Base-by-base conservation (phyloP, 2,888 invertebrate species). In the Thymelicus lineola region DNA sequence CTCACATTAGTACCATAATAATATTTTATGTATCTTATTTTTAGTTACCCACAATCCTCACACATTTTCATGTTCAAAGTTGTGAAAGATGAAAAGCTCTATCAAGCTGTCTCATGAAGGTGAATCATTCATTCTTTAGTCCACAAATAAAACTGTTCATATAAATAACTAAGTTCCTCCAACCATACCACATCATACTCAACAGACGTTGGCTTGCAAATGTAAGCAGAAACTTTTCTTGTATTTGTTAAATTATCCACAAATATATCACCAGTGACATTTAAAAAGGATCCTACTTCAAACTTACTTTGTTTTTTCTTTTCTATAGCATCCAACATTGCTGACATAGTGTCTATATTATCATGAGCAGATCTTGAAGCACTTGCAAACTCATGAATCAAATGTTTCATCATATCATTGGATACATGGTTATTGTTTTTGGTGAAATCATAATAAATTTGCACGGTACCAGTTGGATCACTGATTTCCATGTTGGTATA, bases 101-200 rank as follows among this genome's bases (percentile, higher is more conserved):
- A 20, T 20, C 20, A 3, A 20, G 20, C 20, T 20, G 20, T 20
- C 3, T 28, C 28, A 28, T 28, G 28, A 3, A 28, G 28, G 28
- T 28, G 5, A 28, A 28, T 28, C 28, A 28, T 10, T 62, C 55
- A 67, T 66, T 72, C 14, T 65, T 82, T 82, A 59, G 75, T 75
- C 76, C 77, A 77, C 36, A 91, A 74, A 77, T 93, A 93, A 84
- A 78, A 90, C 62, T 89, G 89, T 48, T 91, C 88, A 82, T 93
- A 93, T 58, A 92, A 75, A 77, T 91, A 90, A 74, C 82, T 83
- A 0, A 93, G 78, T 74, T 93, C 93, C 75, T 91, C 89, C 74
- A 93, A 81, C 93, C 93, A 93, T 0, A 92, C 78, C 55, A 93
- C 73, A 75, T 93, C 93, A 70, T 86, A 78, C 68, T 87, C 85